Evolutionary conservation across 2,797 vertebrate genomes (phyloP), one percentile per base, ranked within the genome.

Genomic region (Ibycter americanus): DNA sequence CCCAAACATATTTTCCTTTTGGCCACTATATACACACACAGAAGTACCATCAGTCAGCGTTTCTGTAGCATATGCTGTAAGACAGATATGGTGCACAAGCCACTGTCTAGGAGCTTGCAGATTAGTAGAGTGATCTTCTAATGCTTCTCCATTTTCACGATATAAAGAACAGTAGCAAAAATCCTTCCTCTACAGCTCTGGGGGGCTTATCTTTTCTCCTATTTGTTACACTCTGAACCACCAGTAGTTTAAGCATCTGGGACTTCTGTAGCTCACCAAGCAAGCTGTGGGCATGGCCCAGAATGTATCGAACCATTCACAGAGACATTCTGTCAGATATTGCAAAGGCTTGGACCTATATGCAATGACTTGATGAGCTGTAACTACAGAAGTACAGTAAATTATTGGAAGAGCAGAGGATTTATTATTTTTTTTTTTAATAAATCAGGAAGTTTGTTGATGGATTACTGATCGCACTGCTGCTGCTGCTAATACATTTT

Each of bases 31-130:
- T 4, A 34, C 5, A 4, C 12, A 26, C 3, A 3, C 2, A 44
- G 46, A 40, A 17, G 31, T 4, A 54, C 8, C 72, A 16, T 12
- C 44, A n/a, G 83, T 34, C 27, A 59, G 36, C 19, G 4, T 9
- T 40, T 20, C 49, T 23, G 11, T 25, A 13, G 40, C 1, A 1
- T 5, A 2, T 1, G 42, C 70, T 73, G 9, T 19, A 47, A 47
- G 29, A 7, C 1, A 4, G 63, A 17, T 5, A 20, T 0, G 1
- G 44, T 2, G 5, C 52, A 27, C 29, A 19, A 67, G 25, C 31
- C 0, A 0, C 38, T 29, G 21, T 2, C 47, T 16, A 21, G 42
- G 61, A 74, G 46, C 62, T 89, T 13, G 1, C 9, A 7, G 27
- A 11, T 34, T 4, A 36, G n/a, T 4, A 29, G 31, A 36, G 46